A percentile compares a stretch with the other conserved stretches of the same genome.
These are phyloP conservation scores for Rhagium mordax DNA, from an alignment of 2,888 invertebrate species.

Conservation along the genomic window DNA sequence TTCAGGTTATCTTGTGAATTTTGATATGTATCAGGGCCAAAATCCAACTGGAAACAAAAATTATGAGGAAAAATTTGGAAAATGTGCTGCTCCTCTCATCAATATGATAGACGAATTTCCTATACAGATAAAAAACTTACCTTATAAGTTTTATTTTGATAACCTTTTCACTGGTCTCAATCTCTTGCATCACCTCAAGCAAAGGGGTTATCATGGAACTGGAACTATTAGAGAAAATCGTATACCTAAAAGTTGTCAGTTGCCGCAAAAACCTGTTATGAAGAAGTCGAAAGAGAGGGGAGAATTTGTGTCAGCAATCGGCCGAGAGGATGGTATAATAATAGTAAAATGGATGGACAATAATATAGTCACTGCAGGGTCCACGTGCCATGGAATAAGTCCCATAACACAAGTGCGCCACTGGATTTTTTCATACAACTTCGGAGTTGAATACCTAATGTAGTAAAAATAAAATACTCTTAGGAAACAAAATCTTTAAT, in stretches of 20 bases:
- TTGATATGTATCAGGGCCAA: slow-evolving; percentile 59
- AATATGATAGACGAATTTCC: slow-evolving; percentile 40
- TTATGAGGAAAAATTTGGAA: slow-evolving; percentile 36
- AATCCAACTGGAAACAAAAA: slow-evolving; percentile 29
- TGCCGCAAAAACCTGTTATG: slow-evolving; percentile 18
- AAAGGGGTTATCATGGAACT: slow-evolving; percentile 49
- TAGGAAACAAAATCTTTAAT: too few relatives aligned
- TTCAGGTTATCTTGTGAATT: slow-evolving; percentile 59
- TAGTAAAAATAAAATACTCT: too few relatives aligned
- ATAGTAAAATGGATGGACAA: slow-evolving; percentile 29
- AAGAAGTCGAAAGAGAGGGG: slow-evolving; percentile 1
- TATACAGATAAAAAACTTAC: slow-evolving; percentile 18
- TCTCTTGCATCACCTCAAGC: slow-evolving; percentile 46
- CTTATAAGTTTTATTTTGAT: slow-evolving; percentile 52
- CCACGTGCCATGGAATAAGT: too few relatives aligned
- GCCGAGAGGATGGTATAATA: background rate
- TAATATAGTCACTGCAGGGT: slow-evolving; percentile 19
- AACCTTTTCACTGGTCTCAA: slow-evolving; percentile 57
- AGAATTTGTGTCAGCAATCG: background rate
- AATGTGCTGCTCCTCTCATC: slow-evolving; percentile 36
- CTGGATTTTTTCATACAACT: too few relatives aligned
- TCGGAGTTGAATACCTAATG: too few relatives aligned
- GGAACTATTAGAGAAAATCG: slow-evolving; percentile 52
- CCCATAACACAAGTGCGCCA: too few relatives aligned
- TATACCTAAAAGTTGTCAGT: slow-evolving; percentile 29